Conservation (phyloP, 2,113 vertebrate species). For the Vombatus ursinus region DNA sequence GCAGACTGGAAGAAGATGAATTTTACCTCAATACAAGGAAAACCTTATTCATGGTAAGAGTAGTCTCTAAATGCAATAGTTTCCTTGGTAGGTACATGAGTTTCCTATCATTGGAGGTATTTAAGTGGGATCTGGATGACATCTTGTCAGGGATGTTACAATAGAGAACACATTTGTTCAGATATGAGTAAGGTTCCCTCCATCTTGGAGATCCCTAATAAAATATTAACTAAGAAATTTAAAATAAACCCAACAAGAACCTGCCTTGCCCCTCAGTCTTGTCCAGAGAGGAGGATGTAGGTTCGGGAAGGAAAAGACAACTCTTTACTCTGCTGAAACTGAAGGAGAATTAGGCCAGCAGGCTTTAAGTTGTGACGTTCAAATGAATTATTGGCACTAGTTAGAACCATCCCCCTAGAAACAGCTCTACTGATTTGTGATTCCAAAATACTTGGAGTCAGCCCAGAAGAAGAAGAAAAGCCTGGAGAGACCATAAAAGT, state of each 20-base stretch:
- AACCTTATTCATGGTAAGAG: not conserved
- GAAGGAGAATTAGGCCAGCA: not conserved
- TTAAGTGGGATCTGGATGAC: not conserved
- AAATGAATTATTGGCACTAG: not conserved
- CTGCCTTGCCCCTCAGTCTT: too few relatives aligned
- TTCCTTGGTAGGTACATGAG: not conserved
- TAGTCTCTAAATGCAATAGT: not conserved
- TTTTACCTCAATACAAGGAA: not conserved
- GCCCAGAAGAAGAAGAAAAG: not conserved
- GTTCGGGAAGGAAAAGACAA: too few relatives aligned
- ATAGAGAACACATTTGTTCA: too few relatives aligned
- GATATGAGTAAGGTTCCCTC: too few relatives aligned
- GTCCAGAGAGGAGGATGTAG: not conserved
- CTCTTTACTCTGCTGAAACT: not conserved
- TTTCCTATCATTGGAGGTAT: not conserved
- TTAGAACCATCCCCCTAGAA: constrained; percentile 35
- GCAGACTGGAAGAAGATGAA: too few relatives aligned
- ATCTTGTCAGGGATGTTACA: too few relatives aligned
- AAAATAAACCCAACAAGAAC: too few relatives aligned
- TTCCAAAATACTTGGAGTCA: not conserved
- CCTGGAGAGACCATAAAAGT: not conserved
- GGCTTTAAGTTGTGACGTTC: not conserved
- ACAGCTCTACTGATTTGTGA: not conserved
- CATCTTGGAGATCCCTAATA: too few relatives aligned
- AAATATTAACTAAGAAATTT: too few relatives aligned